Evolutionary conservation across 2,113 vertebrate species (phyloP), one percentile per base, ranked within the genome.

Genomic region (Rhizomys pruinosus): DNA sequence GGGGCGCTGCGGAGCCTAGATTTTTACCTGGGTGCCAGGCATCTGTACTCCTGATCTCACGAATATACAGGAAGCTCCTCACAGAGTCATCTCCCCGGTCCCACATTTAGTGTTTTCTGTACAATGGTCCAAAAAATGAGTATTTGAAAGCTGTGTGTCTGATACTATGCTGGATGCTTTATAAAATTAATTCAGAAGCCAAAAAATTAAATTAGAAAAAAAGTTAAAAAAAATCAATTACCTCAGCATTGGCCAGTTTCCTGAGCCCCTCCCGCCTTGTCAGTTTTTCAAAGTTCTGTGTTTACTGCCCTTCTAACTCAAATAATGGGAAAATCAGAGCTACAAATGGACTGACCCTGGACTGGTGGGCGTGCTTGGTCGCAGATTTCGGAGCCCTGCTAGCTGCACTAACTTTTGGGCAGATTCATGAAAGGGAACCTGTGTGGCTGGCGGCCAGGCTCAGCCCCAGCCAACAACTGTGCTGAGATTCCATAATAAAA

Each of bases 81-180:
- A 37, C 69, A 37, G 69, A 71, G 11, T 71, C 69, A 71, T 9
- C 69, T 12, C 34, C 9, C 69, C 4, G n/a, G n/a, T n/a, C n/a
- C n/a, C 19, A 16, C 72, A 73, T 69, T 73, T 34, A 34, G 6
- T 29, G 44, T 7, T 55, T 34, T 55, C 29, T 55, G 74, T 77
- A 52, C 52, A 20, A 55, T 20, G 55, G 52, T 77, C 32, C 52
- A 47, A 34, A 3, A 16, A 39, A 23, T 29, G 23, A 73, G 22
- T 23, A 0, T 1, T 29, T 42, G 59, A 25, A 59, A 34, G 29
- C 3, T 10, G 1, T 15, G 0, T 3, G 16, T 2, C 29, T 25
- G 34, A 2, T 15, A 0, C 29, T 22, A 5, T 37, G 73, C 61
- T 20, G 8, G 27, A 25, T 4, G 42, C 29, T 27, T 81, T 25